A percentile compares a stretch with the other conserved stretches of the same genome.
phyloP scores from a whole-genome alignment of 1,140 invertebrate species.

The Tetraneura akinire region DNA sequence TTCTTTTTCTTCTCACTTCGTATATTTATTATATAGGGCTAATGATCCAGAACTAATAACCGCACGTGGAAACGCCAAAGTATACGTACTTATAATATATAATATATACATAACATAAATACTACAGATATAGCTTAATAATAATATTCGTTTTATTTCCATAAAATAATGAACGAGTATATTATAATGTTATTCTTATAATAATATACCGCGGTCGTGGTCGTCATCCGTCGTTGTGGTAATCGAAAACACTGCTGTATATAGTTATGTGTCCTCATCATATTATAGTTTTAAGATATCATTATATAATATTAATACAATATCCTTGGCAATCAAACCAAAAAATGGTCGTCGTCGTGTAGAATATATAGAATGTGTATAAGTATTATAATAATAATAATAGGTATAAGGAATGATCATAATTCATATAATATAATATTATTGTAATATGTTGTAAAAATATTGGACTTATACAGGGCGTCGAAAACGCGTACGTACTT shows the following conservation, averaged over 20 bases:
- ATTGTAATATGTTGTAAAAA: too few relatives aligned
- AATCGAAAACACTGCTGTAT: slow-evolving; percentile 19
- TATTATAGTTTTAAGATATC: background rate
- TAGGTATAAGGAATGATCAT: too few relatives aligned
- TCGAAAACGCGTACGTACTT: too few relatives aligned
- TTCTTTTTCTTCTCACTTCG: background rate
- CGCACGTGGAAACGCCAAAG: slow-evolving; percentile 16
- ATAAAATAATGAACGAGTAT: background rate
- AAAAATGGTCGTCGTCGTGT: background rate
- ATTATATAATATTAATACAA: background rate
- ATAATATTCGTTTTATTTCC: slow-evolving; percentile 28
- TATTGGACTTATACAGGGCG: too few relatives aligned
- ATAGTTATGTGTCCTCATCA: background rate
- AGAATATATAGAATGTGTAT: too few relatives aligned
- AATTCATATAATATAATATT: too few relatives aligned
- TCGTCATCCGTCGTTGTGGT: too few relatives aligned
- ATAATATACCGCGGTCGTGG: too few relatives aligned
- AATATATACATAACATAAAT: too few relatives aligned
- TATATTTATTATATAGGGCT: slow-evolving; percentile 11
- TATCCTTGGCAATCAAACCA: too few relatives aligned
- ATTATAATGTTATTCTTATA: too few relatives aligned
- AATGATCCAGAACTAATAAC: slow-evolving; percentile 48
- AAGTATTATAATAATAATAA: too few relatives aligned
- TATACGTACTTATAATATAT: background rate
- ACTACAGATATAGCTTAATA: slow-evolving; percentile 15